phyloP scores from a whole-genome alignment of 2,113 vertebrate species.

The Lophius piscatorius region DNA sequence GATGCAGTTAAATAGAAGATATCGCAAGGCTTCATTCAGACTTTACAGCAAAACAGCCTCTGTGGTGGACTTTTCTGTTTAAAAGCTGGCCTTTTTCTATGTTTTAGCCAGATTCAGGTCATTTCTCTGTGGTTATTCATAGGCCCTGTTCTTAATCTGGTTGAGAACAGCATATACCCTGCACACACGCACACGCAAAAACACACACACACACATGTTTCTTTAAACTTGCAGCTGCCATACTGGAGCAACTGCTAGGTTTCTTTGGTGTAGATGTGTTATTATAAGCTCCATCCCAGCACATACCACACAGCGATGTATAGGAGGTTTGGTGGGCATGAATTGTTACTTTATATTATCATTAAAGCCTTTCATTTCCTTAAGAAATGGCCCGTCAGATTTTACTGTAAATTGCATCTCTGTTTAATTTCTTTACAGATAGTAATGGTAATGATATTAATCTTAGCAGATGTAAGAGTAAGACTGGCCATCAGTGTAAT shows the following conservation, averaged over 20 bases:
- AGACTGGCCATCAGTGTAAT: too few relatives aligned
- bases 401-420: too few relatives aligned
- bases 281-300: too few relatives aligned
- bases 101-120: slow-evolving; percentile 7
- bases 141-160: slow-evolving; percentile 6
- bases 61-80: neutral
- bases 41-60: neutral
- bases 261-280: slow-evolving; percentile 33
- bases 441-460: neutral
- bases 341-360: too few relatives aligned
- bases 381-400: too few relatives aligned
- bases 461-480: neutral
- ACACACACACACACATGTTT: slow-evolving; percentile 1
- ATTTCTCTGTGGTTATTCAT: neutral
- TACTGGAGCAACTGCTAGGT: slow-evolving; percentile 20
- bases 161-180: slow-evolving; percentile 1
- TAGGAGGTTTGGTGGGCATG: too few relatives aligned
- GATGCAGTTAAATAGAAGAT: slow-evolving; percentile 3
- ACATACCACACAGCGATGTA: too few relatives aligned
- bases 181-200: slow-evolving; percentile 14
- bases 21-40: neutral
- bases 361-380: too few relatives aligned
- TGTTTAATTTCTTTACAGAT: too few relatives aligned
- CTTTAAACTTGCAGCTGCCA: slow-evolving; percentile 5
- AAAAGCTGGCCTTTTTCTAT: neutral